phyloP scores from a whole-genome alignment of 2,113 vertebrate genomes.

The Uropsilus gracilis region DNA sequence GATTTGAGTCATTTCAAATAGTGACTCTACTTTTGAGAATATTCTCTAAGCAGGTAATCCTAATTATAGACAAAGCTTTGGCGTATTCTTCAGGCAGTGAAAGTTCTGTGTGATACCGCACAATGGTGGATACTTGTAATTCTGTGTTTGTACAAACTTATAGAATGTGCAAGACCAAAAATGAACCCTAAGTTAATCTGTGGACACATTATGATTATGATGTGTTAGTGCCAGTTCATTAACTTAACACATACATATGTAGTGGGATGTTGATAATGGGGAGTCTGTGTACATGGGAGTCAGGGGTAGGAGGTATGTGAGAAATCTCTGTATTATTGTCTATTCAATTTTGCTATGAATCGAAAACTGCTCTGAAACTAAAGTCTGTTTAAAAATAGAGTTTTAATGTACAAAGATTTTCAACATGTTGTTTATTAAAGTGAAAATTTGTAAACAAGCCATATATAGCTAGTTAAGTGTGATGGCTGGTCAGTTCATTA shows the following conservation, averaged over 20 bases:
- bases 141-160: not conserved
- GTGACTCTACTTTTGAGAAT: conserved; percentile 6
- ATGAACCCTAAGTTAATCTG: not conserved
- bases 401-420: not conserved
- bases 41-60: not conserved
- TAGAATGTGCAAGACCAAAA: not conserved
- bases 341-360: not conserved
- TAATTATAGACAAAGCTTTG: not conserved
- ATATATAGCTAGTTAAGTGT: not conserved
- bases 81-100: not conserved
- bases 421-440: not conserved
- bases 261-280: not conserved
- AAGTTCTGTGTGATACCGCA: not conserved
- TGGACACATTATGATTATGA: not conserved
- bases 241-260: not conserved
- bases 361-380: not conserved
- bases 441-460: conserved; percentile 12
- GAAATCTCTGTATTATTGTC: not conserved
- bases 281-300: not conserved
- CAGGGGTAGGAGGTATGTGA: no score
- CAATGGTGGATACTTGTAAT: not conserved
- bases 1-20: conserved; percentile 17
- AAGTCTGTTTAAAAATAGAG: no score
- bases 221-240: not conserved
- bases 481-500: not conserved